These are phyloP conservation scores for Rhopalosiphum padi DNA, from an alignment of 1,140 invertebrate species.

Conservation along the genomic window DNA sequence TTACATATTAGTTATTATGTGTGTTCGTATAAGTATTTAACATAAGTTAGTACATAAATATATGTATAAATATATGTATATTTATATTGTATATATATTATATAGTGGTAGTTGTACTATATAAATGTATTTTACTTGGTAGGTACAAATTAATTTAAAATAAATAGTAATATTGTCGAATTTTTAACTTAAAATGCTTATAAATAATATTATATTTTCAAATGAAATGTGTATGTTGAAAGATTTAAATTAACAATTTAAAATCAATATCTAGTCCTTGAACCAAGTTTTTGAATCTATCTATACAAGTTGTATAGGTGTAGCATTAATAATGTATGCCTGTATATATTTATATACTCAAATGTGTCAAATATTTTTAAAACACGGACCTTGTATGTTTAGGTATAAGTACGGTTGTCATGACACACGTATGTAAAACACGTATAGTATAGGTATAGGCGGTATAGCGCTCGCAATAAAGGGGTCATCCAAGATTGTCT, in stretches of 20 bases:
- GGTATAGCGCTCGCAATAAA: neutral
- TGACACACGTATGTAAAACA: conserved; percentile 51
- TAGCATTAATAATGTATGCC: neutral
- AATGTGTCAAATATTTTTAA: conserved; percentile 45
- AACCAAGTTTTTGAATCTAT: conserved; percentile 31
- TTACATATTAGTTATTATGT: too few species aligned
- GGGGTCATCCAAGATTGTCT: neutral
- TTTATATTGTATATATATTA: too few species aligned
- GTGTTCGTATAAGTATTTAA: too few species aligned
- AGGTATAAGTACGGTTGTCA: conserved; percentile 39
- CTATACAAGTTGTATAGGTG: neutral
- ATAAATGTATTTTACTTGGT: too few species aligned
- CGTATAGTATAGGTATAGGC: neutral
- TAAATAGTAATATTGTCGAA: too few species aligned
- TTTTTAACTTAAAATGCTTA: too few species aligned
- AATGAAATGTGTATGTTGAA: neutral
- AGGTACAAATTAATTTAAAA: too few species aligned
- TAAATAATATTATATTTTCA: neutral
- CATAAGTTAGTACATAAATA: too few species aligned
- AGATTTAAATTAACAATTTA: conserved; percentile 7
- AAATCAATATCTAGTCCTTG: conserved; percentile 49
- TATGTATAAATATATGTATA: too few species aligned
- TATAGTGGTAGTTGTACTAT: too few species aligned
- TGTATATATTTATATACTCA: neutral
- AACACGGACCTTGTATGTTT: neutral